Conservation (phyloP, 2,113 vertebrate genomes). For the Epinephelus cyanopodus region DNA sequence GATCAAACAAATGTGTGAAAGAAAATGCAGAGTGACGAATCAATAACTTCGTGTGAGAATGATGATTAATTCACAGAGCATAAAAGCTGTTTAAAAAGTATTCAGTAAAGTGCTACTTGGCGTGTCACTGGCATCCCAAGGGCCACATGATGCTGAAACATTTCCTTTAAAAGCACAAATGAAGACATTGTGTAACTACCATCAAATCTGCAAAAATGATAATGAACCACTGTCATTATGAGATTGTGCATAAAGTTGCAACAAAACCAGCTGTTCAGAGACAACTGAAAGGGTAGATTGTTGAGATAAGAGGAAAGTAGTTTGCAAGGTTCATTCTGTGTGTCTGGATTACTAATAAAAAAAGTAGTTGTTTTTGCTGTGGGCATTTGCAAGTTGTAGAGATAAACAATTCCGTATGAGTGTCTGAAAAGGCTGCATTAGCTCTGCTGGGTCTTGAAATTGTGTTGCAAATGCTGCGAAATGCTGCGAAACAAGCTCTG, state of each 20-base stretch:
- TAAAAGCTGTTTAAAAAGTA: conserved; percentile 1
- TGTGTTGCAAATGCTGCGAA: conserved; percentile 21
- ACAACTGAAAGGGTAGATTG: background rate
- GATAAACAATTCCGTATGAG: background rate
- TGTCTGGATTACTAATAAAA: background rate
- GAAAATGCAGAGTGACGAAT: conserved; percentile 14
- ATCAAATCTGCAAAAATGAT: conserved; percentile 4
- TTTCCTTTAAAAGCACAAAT: conserved; percentile 10
- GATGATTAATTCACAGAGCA: conserved; percentile 12
- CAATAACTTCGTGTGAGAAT: conserved; percentile 17
- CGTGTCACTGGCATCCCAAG: background rate
- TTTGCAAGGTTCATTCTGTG: background rate
- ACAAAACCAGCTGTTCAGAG: background rate
- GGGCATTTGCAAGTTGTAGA: conserved; percentile 20
- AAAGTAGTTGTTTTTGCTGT: background rate
- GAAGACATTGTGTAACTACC: background rate
- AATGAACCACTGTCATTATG: background rate
- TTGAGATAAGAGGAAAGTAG: background rate
- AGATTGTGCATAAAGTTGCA: background rate
- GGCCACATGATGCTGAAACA: background rate
- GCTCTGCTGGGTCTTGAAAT: background rate
- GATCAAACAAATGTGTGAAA: conserved; percentile 28
- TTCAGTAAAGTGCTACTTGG: conserved; percentile 1
- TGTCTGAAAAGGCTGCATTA: conserved; percentile 4
- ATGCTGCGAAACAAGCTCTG: conserved; percentile 16